Base-by-base conservation (phyloP, 2,888 invertebrate genomes). In the Stratiomys singularior region DNA sequence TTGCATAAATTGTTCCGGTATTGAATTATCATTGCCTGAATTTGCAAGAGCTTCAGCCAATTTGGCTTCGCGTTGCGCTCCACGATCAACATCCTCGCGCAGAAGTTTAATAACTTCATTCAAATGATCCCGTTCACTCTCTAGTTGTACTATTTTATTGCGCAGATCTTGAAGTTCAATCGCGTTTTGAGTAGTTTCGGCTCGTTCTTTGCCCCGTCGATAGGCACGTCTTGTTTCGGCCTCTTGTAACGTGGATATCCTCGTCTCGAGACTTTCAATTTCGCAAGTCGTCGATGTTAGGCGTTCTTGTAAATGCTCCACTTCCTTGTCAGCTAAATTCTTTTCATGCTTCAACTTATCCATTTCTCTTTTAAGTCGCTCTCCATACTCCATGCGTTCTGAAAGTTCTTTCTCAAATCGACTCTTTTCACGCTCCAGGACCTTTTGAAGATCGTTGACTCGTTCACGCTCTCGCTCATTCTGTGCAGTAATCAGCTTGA, bases 401-500 rank as follows among this genome's bases (percentile, higher is more conserved):
- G 84, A 82, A 18, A 88, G 80, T 79, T 87, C 87, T 44, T 83
- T 86, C 37, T 87, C 86, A 28, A 85, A 85, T 27, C 88, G 88
- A 79, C 83, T 83, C 0, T 87, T 86, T 80, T 86, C 85, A 46
- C 87, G 86, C 46, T 89, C 89, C 30, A 87, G 82, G 82, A 84
- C 83, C 0, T 88, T 86, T 67, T 87, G 88, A 72, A 88, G 82
- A 83, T 90, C 90, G 7, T 81, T 84, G n/a, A 83, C 82, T 21
- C 90, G 85, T 18, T 86, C 84, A 1, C 89, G 87, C 81, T 90
- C 90, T 37, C 87, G 85, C 60, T 90, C 90, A 81, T 90, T 87
- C 83, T 89, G 89, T 0, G 89, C 87, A 67, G 86, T 88, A 37
- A 90, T 83, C 0, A 90, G 82, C 11, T 89, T 87, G 2, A 90